Conservation (phyloP, 2,797 vertebrate genomes). For the Nannoperca australis region DNA sequence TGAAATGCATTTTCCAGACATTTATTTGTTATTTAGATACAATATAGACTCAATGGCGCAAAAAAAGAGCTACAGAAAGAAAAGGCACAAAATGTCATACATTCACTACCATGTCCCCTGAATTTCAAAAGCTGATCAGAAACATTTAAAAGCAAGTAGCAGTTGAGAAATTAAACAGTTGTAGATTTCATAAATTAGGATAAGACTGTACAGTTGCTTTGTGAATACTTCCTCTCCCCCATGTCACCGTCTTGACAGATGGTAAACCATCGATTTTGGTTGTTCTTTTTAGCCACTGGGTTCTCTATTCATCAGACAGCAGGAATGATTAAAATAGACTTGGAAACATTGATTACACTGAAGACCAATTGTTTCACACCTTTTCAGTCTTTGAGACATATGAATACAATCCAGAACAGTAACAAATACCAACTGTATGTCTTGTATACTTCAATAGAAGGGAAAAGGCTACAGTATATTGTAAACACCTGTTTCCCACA, state of each 20-base stretch:
- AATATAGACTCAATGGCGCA: constrained; percentile 66
- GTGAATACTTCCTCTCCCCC: constrained; percentile 36
- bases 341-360: constrained; percentile 43
- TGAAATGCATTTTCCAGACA: constrained; percentile 34
- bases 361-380: constrained; percentile 25
- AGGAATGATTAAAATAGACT: constrained; percentile 43
- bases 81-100: constrained; percentile 76
- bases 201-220: constrained; percentile 53
- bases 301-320: constrained; percentile 43
- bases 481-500: constrained; percentile 23
- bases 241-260: constrained; percentile 37
- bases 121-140: constrained; percentile 75
- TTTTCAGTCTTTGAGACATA: constrained; percentile 5
- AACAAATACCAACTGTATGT: constrained; percentile 16
- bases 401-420: constrained; percentile 9
- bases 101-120: constrained; percentile 77
- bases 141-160: constrained; percentile 63
- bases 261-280: constrained; percentile 42
- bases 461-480: background rate
- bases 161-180: constrained; percentile 46
- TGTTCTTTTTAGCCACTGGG: constrained; percentile 28
- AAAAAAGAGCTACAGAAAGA: constrained; percentile 62
- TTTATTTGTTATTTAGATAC: constrained; percentile 80
- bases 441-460: constrained; percentile 1
- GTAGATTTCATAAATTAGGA: constrained; percentile 57